Conservation (phyloP, 2,113 vertebrate species). For the Platysternon megacephalum region DNA sequence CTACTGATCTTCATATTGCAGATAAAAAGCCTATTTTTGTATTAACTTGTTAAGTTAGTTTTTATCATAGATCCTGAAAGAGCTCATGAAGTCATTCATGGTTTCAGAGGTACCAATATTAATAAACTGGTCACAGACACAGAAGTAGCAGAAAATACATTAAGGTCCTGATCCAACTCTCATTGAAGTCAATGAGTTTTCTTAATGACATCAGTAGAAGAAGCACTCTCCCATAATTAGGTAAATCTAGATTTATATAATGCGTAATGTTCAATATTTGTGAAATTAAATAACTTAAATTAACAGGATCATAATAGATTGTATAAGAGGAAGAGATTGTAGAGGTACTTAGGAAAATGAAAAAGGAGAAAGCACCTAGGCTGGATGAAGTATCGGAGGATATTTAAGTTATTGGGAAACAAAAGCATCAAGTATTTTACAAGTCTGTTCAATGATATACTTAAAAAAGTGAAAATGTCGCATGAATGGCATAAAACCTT, state of each 20-base stretch:
- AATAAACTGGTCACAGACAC: not conserved
- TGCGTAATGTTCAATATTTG: not conserved
- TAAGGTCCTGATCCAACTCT: not conserved
- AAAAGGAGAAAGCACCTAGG: not conserved
- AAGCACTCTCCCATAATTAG: not conserved
- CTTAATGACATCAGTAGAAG: not conserved
- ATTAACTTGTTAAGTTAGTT: not conserved
- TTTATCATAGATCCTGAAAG: not conserved
- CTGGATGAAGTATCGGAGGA: not conserved
- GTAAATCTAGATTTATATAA: not conserved
- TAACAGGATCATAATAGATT: not conserved
- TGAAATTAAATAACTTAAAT: not conserved
- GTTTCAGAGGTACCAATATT: not conserved
- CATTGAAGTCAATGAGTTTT: conserved; percentile 7
- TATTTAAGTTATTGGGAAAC: not conserved
- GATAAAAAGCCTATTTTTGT: not conserved
- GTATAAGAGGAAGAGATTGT: not conserved
- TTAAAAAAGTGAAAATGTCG: not conserved
- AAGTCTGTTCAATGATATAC: not conserved
- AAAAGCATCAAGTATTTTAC: not conserved
- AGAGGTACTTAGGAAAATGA: not conserved
- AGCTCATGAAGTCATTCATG: not conserved
- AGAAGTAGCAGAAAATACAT: not conserved
- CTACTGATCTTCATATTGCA: not conserved
- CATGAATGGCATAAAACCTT: not conserved